phyloP scores from a whole-genome alignment of 2,888 invertebrate species.

The Scelioninae gen. 2 region DNA sequence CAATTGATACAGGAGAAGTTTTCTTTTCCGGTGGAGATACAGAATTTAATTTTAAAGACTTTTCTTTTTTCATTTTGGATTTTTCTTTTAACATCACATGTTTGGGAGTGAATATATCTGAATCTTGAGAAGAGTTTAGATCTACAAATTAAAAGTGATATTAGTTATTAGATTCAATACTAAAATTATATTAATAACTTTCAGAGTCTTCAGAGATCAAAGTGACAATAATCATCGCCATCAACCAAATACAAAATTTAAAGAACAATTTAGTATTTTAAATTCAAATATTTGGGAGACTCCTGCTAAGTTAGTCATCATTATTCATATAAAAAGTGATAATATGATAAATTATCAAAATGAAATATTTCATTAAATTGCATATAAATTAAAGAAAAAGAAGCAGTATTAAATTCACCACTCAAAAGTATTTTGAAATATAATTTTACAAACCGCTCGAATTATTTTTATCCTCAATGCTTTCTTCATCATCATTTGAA shows the following conservation, averaged over 20 bases:
- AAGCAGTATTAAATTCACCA: too few species aligned
- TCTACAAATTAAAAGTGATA: not conserved
- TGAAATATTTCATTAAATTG: too few species aligned
- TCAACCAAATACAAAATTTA: constrained; percentile 27
- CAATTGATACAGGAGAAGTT: constrained; percentile 76
- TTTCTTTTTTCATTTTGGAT: constrained; percentile 23
- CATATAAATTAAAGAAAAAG: too few species aligned
- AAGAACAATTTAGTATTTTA: not conserved
- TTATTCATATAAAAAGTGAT: not conserved
- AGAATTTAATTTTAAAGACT: not conserved
- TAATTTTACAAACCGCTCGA: not conserved
- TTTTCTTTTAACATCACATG: constrained; percentile 11
- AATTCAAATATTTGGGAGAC: constrained; percentile 35
- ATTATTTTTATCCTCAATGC: too few species aligned
- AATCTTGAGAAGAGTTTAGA: not conserved
- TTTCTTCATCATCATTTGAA: constrained; percentile 21
- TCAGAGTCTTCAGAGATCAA: constrained; percentile 43
- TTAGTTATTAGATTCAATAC: not conserved
- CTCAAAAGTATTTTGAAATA: too few species aligned
- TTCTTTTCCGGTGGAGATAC: constrained; percentile 5
- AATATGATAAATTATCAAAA: too few species aligned
- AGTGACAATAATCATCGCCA: constrained; percentile 49
- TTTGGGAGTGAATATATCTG: constrained; percentile 32
- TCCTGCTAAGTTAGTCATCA: constrained; percentile 38
- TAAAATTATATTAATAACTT: not conserved